These are phyloP conservation scores for Larimichthys crocea DNA, from an alignment of 2,113 vertebrate genomes.

Conservation along the genomic window DNA sequence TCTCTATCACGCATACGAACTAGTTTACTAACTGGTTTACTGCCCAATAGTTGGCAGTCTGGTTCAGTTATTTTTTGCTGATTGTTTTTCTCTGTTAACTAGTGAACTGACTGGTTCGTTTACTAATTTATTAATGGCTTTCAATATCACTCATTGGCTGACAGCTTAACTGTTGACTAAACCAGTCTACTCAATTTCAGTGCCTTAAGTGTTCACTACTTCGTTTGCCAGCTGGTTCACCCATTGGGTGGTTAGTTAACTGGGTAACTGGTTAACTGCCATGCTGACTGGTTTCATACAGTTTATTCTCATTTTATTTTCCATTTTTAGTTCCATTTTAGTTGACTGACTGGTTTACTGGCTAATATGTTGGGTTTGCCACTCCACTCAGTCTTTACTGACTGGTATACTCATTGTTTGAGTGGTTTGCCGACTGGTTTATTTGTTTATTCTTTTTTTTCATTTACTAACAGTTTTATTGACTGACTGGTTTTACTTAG, in stretches of 20 bases:
- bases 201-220: no score
- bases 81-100: neutral
- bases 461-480: no score
- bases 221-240: no score
- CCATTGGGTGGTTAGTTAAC: neutral
- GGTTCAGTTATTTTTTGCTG: neutral
- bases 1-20: no score
- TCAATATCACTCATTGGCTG: neutral
- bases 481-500: neutral
- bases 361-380: neutral
- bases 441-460: no score
- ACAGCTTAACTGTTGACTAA: neutral
- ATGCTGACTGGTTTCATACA: neutral
- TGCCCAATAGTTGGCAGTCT: neutral
- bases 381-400: neutral
- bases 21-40: neutral
- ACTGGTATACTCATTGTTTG: neutral
- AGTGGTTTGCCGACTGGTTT: neutral
- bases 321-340: no score
- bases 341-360: neutral
- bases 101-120: neutral
- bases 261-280: neutral
- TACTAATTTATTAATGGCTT: no score
- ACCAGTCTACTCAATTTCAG: no score
- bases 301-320: no score